Conservation (phyloP, 2,797 vertebrate genomes). For the Pristis pectinata region DNA sequence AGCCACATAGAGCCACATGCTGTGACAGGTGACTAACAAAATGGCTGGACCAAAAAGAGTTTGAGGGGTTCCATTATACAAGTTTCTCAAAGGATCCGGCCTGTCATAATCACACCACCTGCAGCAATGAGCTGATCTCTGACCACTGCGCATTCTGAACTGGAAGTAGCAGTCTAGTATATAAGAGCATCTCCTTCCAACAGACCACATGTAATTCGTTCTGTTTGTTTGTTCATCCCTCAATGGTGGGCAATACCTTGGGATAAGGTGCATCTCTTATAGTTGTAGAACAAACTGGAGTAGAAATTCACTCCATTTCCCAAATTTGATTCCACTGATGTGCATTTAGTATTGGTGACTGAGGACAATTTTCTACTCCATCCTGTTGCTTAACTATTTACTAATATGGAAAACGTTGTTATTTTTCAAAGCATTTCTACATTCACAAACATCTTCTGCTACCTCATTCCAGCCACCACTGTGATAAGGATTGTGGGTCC, state of each 20-base stretch:
- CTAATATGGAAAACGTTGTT: background rate
- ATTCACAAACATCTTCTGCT: background rate
- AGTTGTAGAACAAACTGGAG: background rate
- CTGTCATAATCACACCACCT: background rate
- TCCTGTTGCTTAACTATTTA: background rate
- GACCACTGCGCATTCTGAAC: background rate
- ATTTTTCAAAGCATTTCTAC: background rate
- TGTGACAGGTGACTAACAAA: no score
- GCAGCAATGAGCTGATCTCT: background rate
- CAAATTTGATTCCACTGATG: no score
- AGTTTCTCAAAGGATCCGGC: no score
- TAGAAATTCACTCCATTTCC: no score
- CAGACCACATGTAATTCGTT: background rate
- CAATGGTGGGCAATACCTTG: background rate
- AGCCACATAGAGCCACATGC: no score
- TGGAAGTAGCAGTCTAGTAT: background rate
- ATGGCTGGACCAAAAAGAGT: no score
- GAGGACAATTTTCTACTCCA: no score
- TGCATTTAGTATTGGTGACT: no score
- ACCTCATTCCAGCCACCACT: background rate
- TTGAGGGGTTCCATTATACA: no score
- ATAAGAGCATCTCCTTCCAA: background rate
- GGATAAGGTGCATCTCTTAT: background rate
- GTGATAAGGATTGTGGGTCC: background rate
- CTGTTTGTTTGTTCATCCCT: background rate